Percentiles rank a stretch among this genome's conserved stretches.
These are phyloP conservation scores for Aphelocoma californica DNA, from an alignment of 2,797 vertebrate species.

Conservation along the genomic window DNA sequence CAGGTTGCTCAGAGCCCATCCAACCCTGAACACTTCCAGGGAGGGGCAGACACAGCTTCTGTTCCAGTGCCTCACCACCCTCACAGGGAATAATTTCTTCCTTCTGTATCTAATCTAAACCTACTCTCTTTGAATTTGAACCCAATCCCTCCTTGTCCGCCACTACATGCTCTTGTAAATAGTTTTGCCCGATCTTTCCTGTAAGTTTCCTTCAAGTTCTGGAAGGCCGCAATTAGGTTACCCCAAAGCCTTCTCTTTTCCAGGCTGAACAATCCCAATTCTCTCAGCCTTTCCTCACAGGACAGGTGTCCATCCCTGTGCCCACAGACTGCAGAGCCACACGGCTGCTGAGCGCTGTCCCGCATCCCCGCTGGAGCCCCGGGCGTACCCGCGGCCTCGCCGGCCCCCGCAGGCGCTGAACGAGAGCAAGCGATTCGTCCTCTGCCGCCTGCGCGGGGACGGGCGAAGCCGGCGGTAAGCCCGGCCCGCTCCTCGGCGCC, in stretches of 20 bases:
- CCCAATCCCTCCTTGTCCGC: background rate
- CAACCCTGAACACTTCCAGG: background rate
- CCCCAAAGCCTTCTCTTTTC: background rate
- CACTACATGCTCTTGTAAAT: too few species aligned
- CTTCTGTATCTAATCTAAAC: background rate
- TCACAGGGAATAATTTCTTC: too few species aligned
- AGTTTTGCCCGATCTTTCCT: background rate
- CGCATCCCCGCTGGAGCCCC: background rate
- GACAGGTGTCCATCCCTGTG: background rate
- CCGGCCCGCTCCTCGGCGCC: background rate
- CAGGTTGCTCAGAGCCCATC: background rate
- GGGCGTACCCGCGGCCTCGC: accelerated
- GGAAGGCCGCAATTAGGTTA: too few species aligned
- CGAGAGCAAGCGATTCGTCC: background rate
- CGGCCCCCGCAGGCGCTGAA: background rate
- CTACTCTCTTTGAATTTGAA: background rate
- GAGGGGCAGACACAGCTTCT: background rate
- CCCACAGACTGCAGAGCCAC: background rate
- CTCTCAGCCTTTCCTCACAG: background rate
- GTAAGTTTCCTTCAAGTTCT: too few species aligned
- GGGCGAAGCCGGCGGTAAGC: background rate
- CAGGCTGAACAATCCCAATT: background rate
- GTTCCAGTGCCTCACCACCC: background rate
- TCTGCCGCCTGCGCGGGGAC: background rate
- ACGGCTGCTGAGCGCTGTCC: background rate